These are phyloP conservation scores for Poeciliopsis retropinna DNA, from an alignment of 2,113 vertebrate genomes.

Conservation along the genomic window DNA sequence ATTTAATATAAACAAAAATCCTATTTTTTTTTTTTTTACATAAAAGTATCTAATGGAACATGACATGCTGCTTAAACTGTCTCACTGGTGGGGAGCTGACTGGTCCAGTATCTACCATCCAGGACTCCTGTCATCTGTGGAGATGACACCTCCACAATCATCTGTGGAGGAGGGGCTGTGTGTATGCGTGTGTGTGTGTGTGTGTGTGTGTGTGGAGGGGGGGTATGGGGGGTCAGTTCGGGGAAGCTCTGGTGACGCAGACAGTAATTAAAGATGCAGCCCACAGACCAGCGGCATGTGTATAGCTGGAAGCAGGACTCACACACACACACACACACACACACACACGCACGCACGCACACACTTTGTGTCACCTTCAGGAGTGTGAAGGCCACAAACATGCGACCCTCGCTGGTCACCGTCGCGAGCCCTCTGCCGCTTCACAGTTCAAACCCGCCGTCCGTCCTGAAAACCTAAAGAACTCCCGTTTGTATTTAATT, in stretches of 20 bases:
- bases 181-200: too few species aligned
- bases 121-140: background rate
- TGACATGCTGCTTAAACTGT: slow-evolving; percentile 57
- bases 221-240: slow-evolving; percentile 9
- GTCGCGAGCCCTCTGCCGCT: background rate
- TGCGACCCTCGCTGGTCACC: slow-evolving; percentile 41
- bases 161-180: too few species aligned
- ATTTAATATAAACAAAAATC: slow-evolving; percentile 8
- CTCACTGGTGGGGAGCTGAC: slow-evolving; percentile 38
- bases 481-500: slow-evolving; percentile 35
- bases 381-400: slow-evolving; percentile 43
- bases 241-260: slow-evolving; percentile 70
- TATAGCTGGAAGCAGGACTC: slow-evolving; percentile 49
- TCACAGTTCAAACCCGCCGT: background rate
- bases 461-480: background rate
- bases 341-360: slow-evolving; percentile 42
- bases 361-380: slow-evolving; percentile 44
- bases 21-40: slow-evolving; percentile 16
- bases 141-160: too few species aligned
- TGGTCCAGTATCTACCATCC: too few species aligned
- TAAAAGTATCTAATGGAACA: slow-evolving; percentile 36
- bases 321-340: slow-evolving; percentile 40
- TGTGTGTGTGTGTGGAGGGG: too few species aligned
- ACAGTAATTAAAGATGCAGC: slow-evolving; percentile 58
- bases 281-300: slow-evolving; percentile 52